Conservation (phyloP, 2,797 vertebrate genomes). For the Orestias chungarensis region DNA sequence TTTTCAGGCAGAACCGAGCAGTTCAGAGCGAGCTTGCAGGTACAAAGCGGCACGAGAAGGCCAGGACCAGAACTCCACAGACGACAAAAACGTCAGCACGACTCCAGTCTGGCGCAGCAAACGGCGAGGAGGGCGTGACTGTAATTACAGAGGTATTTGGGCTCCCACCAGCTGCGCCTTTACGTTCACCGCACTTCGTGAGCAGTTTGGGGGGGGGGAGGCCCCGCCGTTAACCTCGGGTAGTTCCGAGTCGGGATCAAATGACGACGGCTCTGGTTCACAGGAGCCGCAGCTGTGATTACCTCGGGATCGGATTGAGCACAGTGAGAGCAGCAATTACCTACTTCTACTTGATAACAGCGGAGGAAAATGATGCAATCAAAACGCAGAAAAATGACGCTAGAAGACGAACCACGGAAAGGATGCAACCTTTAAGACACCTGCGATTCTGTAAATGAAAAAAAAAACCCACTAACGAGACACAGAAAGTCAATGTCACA, state of each 20-base stretch:
- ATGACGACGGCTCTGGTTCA: slow-evolving; percentile 41
- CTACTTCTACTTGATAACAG: slow-evolving; percentile 1
- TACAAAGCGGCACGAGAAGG: slow-evolving; percentile 48
- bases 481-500: no score
- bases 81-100: slow-evolving; percentile 61
- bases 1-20: slow-evolving; percentile 60
- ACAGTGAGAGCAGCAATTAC: slow-evolving; percentile 21
- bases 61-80: slow-evolving; percentile 59
- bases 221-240: slow-evolving; percentile 66
- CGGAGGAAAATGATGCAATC: slow-evolving; percentile 31
- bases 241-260: slow-evolving; percentile 60
- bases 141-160: slow-evolving; percentile 75
- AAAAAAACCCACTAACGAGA: background rate
- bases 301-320: slow-evolving; percentile 19
- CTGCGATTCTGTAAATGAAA: background rate
- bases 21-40: slow-evolving; percentile 45
- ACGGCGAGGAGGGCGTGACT: slow-evolving; percentile 64
- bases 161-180: slow-evolving; percentile 63
- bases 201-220: slow-evolving; percentile 55
- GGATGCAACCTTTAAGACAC: background rate
- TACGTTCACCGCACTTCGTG: slow-evolving; percentile 53
- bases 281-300: slow-evolving; percentile 36
- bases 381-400: background rate
- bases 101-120: slow-evolving; percentile 64
- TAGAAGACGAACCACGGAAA: background rate